A percentile compares a stretch with the other conserved stretches of the same genome.
Conservation (phyloP, 1,140 invertebrate genomes). For the Platyscapa corneri region DNA sequence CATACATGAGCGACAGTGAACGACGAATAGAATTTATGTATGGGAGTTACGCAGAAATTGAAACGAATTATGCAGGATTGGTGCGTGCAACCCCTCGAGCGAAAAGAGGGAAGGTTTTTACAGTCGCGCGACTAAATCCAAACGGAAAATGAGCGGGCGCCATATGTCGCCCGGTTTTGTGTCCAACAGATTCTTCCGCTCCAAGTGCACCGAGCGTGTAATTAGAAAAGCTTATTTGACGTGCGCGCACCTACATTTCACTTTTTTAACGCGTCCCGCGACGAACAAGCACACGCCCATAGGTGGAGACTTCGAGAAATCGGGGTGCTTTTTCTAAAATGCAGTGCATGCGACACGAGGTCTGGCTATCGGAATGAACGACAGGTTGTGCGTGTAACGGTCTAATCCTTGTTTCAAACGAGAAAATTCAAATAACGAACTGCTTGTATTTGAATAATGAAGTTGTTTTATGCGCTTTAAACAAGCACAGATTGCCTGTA, state of each 20-base stretch:
- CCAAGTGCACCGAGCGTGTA: slow-evolving; percentile 28
- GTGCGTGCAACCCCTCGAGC: background rate
- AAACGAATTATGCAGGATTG: background rate
- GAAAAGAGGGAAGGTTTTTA: background rate
- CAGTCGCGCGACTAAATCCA: background rate
- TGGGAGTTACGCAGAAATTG: slow-evolving; percentile 5
- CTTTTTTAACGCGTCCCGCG: background rate
- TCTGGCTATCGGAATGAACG: background rate
- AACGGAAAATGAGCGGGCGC: background rate
- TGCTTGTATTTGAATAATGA: background rate
- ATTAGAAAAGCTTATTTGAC: slow-evolving; percentile 8
- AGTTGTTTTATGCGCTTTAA: background rate
- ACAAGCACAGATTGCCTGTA: background rate
- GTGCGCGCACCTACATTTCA: background rate
- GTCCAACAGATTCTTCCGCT: slow-evolving; percentile 12
- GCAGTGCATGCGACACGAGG: too few relatives aligned
- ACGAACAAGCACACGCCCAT: background rate
- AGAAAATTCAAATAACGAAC: background rate
- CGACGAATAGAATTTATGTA: background rate
- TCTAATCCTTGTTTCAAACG: background rate
- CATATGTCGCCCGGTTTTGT: background rate
- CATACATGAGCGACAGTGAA: background rate
- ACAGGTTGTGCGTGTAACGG: background rate
- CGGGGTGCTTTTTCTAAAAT: too few relatives aligned
- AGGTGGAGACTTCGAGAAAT: background rate